Evolutionary conservation across 2,797 vertebrate genomes (phyloP).

Genomic region (Galago senegalensis): DNA sequence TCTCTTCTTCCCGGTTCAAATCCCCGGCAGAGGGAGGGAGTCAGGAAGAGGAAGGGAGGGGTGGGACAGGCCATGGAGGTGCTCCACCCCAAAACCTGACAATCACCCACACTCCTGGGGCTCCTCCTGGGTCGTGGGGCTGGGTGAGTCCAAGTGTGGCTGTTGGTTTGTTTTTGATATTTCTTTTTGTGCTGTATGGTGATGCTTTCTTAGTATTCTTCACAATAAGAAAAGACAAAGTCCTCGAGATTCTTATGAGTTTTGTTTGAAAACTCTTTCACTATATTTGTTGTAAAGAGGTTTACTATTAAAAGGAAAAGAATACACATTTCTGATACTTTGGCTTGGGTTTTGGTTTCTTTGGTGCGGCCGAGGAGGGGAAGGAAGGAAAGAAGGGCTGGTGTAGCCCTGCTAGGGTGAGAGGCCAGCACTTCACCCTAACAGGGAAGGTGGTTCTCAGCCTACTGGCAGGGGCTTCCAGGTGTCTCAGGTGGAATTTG

Average conservation of each 20-base stretch:
- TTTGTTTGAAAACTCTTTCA: conserved; percentile 92
- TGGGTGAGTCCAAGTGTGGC: conserved; percentile 87
- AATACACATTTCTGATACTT: conserved; percentile 90
- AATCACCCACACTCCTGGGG: conserved; percentile 85
- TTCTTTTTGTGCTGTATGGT: conserved; percentile 90
- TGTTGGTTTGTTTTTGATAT: conserved; percentile 86
- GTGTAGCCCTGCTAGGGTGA: neutral
- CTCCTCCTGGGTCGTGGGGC: conserved; percentile 77
- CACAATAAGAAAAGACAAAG: conserved; percentile 87
- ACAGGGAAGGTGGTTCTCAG: neutral
- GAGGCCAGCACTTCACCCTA: neutral
- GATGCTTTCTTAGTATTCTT: conserved; percentile 91
- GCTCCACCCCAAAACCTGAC: conserved; percentile 78
- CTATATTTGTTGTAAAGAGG: conserved; percentile 93
- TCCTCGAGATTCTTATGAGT: conserved; percentile 89
- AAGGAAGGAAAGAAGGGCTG: neutral
- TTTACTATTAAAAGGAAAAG: conserved; percentile 92
- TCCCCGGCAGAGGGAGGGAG: conserved; percentile 27
- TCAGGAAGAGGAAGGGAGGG: neutral
- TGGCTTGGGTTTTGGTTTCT: conserved; percentile 82
- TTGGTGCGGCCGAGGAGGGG: conserved; percentile 31
- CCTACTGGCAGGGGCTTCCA: neutral
- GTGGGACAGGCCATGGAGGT: conserved; percentile 46
- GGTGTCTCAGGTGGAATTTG: neutral
- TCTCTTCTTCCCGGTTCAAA: conserved; percentile 75